Base-by-base conservation (phyloP, 1,140 invertebrate genomes). In the Papilio polyxenes region DNA sequence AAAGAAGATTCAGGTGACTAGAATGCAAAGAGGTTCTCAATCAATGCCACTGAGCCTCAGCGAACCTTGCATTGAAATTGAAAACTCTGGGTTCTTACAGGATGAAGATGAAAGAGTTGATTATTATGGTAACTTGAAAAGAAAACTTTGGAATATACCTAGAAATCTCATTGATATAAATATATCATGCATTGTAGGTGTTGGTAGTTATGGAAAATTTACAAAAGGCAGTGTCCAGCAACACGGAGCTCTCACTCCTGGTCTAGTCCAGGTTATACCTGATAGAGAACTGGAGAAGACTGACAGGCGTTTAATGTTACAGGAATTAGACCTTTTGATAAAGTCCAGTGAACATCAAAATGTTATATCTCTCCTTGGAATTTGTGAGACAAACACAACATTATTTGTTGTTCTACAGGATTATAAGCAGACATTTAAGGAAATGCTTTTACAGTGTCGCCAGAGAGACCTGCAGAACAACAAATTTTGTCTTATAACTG, bases 201-300 rank as follows among this genome's bases (percentile, higher is more conserved):
- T 96, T n/a, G 97, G 97, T 31, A 95, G 95, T 84, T 98, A 97
- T 93, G 97, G 97, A 0, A 96, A 96, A 75, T 96, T 98, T 20
- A 96, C 97, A 44, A 96, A 94, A 82, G 97, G 96, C 0, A 95
- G 94, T 72, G 94, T 97, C 2, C 94, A 96, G 81, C 96, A 96
- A 85, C 95, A 96, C 82, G 91, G 90, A 10, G 88, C 85, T 6
- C 90, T 90, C 51, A 92, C 89, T 9, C 84, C 91, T 40, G 87
- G 92, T 0, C 78, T 95, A 11, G 91, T 94, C 9, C 94, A 94
- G 82, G 90, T 93, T 11, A 89, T 95, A 81, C 82, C 86, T 83
- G 96, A 98, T 84, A 95, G 95, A 69, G 95, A 95, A 49, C 90
- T 97, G 62, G 95, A 95, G 77, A 94, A 93, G 78, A 93, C 95